Conservation (phyloP, 2,113 vertebrate genomes). For the Callospermophilus lateralis region DNA sequence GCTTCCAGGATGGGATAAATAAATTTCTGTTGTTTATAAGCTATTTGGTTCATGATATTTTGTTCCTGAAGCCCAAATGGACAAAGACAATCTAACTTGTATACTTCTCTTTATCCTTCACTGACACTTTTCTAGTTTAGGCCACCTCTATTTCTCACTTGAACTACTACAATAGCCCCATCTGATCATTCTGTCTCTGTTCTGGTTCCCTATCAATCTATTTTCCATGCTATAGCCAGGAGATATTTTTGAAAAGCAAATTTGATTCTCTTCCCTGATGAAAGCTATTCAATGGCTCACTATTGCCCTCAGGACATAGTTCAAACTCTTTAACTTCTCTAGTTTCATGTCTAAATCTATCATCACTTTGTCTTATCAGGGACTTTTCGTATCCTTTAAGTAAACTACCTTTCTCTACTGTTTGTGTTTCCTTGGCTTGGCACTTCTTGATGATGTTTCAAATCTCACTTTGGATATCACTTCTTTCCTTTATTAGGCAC, state of each 20-base stretch:
- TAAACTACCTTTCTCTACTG: background rate
- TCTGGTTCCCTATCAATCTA: background rate
- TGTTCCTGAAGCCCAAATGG: background rate
- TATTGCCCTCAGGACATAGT: background rate
- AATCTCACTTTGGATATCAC: background rate
- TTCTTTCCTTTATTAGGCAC: background rate
- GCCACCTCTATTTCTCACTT: background rate
- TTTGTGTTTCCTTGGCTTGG: background rate
- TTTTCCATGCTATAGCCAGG: background rate
- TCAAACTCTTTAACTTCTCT: background rate
- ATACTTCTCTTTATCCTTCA: background rate
- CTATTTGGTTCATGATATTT: background rate
- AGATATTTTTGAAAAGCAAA: slow-evolving; percentile 44
- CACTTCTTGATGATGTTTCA: background rate
- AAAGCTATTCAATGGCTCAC: background rate
- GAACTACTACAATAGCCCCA: background rate
- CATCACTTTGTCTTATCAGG: background rate
- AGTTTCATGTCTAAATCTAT: background rate
- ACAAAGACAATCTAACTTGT: background rate
- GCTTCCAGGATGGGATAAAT: background rate
- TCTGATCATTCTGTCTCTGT: background rate
- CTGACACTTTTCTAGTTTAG: background rate
- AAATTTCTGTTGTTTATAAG: background rate
- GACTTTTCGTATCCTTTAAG: slow-evolving; percentile 47
- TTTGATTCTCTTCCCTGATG: background rate